A percentile compares a stretch with the other conserved stretches of the same genome.
phyloP scores from a whole-genome alignment of 2,113 vertebrate genomes.

The Gymnobelideus leadbeateri region DNA sequence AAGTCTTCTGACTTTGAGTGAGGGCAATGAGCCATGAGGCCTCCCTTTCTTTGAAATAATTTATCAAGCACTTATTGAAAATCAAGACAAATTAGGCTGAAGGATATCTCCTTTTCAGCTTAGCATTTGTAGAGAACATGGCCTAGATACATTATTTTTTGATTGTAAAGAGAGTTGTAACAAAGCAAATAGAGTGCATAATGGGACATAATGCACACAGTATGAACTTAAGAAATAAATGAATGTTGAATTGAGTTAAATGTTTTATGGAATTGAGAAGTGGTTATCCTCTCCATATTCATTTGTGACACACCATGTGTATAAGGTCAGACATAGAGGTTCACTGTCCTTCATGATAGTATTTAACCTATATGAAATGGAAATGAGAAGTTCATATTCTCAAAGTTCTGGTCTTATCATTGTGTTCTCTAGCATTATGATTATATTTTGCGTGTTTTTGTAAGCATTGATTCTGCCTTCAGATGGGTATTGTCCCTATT shows the following conservation, averaged over 20 bases:
- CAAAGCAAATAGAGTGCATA: not conserved
- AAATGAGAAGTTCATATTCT: not conserved
- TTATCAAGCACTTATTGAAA: conserved; percentile 72
- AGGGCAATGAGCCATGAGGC: conserved; percentile 59
- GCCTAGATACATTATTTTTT: conserved; percentile 15
- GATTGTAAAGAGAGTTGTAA: conserved; percentile 3
- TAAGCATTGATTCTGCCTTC: conserved; percentile 55
- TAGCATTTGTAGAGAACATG: not conserved
- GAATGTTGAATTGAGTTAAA: not conserved
- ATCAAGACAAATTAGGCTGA: conserved; percentile 69
- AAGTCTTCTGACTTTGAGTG: not conserved
- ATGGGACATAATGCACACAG: not conserved
- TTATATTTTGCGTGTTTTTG: conserved; percentile 29
- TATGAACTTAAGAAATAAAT: not conserved
- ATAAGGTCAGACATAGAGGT: not conserved
- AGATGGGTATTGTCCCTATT: conserved; percentile 63
- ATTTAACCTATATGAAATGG: conserved; percentile 41
- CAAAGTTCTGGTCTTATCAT: not conserved
- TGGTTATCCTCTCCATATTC: not conserved
- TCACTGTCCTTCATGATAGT: conserved; percentile 7
- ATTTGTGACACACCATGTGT: conserved; percentile 27
- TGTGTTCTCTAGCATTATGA: conserved; percentile 58
- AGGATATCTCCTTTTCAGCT: conserved; percentile 30
- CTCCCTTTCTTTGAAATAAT: conserved; percentile 64
- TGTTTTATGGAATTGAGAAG: not conserved